These are phyloP conservation scores for Cyclargus thomasi DNA, from an alignment of 1,140 invertebrate genomes.

Conservation along the genomic window DNA sequence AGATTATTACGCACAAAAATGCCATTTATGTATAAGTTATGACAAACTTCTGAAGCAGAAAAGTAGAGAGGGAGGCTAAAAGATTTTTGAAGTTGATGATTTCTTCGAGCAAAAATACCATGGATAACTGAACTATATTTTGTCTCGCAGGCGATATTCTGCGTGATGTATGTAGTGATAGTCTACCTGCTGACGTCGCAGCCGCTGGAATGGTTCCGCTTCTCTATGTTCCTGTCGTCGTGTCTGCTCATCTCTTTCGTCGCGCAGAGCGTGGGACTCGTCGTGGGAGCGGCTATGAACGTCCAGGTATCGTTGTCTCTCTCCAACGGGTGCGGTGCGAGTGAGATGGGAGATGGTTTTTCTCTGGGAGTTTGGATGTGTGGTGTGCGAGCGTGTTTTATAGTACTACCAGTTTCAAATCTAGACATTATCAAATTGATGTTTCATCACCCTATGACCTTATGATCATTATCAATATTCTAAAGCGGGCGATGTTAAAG, in stretches of 20 bases:
- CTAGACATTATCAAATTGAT: too few species aligned
- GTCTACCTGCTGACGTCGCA: constrained; percentile 97
- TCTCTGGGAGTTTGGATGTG: too few species aligned
- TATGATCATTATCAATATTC: too few species aligned
- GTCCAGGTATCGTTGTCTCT: constrained; percentile 78
- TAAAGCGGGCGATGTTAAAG: too few species aligned
- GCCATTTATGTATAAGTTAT: too few species aligned
- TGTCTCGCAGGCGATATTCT: constrained; percentile 68
- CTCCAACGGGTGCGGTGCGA: not conserved
- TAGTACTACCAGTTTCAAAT: constrained; percentile 16
- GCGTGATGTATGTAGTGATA: constrained; percentile 93
- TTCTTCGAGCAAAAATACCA: too few species aligned
- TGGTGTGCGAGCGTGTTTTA: too few species aligned
- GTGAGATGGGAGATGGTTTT: not conserved
- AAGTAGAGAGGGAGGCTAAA: too few species aligned
- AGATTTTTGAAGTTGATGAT: too few species aligned
- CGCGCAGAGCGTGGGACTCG: constrained; percentile 94
- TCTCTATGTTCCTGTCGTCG: constrained; percentile 91
- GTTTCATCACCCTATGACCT: too few species aligned
- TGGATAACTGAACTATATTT: not conserved
- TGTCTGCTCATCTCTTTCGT: constrained; percentile 95
- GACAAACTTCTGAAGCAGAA: too few species aligned
- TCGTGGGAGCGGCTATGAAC: constrained; percentile 96
- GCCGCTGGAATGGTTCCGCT: constrained; percentile 87
- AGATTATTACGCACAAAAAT: too few species aligned